phyloP scores from a whole-genome alignment of 92 coral and sea anemone genomes.

The Umimayanthus chanpuru region DNA sequence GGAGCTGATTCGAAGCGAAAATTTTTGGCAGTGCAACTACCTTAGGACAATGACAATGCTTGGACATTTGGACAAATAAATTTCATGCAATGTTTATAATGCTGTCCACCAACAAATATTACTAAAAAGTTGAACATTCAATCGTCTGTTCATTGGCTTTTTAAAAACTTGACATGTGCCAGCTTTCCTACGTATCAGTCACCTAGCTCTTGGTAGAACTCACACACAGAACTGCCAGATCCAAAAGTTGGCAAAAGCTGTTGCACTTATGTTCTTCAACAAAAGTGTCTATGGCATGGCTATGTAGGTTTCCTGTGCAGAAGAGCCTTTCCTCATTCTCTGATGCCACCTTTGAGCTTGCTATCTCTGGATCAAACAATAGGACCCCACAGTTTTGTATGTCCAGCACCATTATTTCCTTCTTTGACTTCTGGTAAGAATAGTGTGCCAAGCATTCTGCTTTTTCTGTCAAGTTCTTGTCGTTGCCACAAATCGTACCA shows the following conservation, averaged over 20 bases:
- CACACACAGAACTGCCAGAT: slow-evolving; percentile 39
- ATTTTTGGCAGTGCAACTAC: background rate
- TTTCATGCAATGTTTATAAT: too few species aligned
- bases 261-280: slow-evolving; percentile 50
- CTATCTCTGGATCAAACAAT: slow-evolving; percentile 63
- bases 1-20: background rate
- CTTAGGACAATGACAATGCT: too few species aligned
- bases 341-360: background rate
- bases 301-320: slow-evolving; percentile 55
- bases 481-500: slow-evolving; percentile 43
- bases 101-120: too few species aligned
- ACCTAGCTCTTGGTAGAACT: slow-evolving; percentile 5
- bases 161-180: background rate
- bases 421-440: slow-evolving; percentile 49
- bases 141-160: slow-evolving; percentile 5
- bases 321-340: slow-evolving; percentile 50
- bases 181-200: background rate
- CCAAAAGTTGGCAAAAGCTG: slow-evolving; percentile 50
- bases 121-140: too few species aligned
- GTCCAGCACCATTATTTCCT: slow-evolving; percentile 58
- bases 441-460: slow-evolving; percentile 62
- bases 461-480: slow-evolving; percentile 23
- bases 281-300: slow-evolving; percentile 53
- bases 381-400: slow-evolving; percentile 48
- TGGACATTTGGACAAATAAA: too few species aligned